A percentile compares a stretch with the other conserved stretches of the same genome.
phyloP scores from a whole-genome alignment of 2,113 vertebrate genomes.

The Anthoscopus minutus region DNA sequence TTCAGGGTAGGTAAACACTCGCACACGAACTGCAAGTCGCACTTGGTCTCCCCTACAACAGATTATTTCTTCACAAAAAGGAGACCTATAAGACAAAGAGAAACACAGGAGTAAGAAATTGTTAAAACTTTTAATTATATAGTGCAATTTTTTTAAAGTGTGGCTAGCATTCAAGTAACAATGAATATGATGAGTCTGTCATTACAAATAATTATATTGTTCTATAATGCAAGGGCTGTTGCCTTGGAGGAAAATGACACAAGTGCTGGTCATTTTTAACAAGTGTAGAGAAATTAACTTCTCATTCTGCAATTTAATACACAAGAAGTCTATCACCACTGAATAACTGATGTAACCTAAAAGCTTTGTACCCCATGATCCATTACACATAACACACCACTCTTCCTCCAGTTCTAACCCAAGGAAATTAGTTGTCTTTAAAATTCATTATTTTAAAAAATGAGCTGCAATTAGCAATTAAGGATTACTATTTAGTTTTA shows the following conservation, averaged over 20 bases:
- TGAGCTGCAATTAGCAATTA: not conserved
- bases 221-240: not conserved
- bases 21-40: slow-evolving; percentile 86
- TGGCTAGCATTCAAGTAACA: not conserved
- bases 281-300: not conserved
- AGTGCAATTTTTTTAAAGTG: not conserved
- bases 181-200: not conserved
- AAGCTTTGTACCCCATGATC: not conserved
- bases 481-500: not conserved
- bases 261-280: not conserved
- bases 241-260: not conserved
- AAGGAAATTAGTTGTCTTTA: not conserved
- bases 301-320: not conserved
- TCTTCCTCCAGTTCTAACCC: not conserved
- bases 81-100: slow-evolving; percentile 75
- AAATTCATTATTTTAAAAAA: not conserved
- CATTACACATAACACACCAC: not conserved
- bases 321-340: not conserved
- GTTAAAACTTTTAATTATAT: not conserved
- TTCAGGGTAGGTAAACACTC: slow-evolving; percentile 91
- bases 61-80: slow-evolving; percentile 93
- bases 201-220: not conserved
- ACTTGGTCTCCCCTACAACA: slow-evolving; percentile 94
- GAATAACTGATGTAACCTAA: not conserved
- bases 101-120: not conserved